Conservation (phyloP, 2,888 invertebrate genomes). For the Spialia ferax region DNA sequence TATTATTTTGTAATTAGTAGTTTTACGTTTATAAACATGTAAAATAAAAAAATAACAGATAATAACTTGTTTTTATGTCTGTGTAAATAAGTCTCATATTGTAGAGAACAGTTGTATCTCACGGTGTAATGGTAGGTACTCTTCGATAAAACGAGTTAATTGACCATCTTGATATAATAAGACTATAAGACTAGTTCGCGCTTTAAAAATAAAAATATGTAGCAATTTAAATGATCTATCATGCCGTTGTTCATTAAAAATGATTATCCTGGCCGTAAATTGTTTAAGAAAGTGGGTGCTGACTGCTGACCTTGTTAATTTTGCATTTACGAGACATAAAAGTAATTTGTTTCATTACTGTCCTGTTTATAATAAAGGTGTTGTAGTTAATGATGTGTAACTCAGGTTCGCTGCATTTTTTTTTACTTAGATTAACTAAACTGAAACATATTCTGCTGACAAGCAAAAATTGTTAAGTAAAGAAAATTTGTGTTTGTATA, state of each 20-base stretch:
- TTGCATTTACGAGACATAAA: constrained; percentile 12
- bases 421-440: too few species aligned
- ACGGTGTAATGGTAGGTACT: constrained; percentile 15
- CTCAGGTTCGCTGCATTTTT: too few species aligned
- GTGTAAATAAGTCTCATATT: background rate
- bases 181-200: constrained; percentile 15
- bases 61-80: background rate
- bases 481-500: too few species aligned
- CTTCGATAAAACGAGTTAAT: constrained; percentile 19
- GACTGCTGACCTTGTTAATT: background rate
- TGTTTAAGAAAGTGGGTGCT: background rate
- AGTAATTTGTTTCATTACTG: constrained; percentile 13
- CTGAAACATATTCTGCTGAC: constrained; percentile 1
- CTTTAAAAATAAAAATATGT: constrained; percentile 27
- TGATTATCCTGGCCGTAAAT: constrained; percentile 15
- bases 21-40: too few species aligned
- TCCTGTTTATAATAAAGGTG: constrained; percentile 20
- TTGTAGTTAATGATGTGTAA: constrained; percentile 1
- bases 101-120: constrained; percentile 4
- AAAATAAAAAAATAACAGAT: background rate
- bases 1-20: too few species aligned
- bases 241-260: constrained; percentile 10
- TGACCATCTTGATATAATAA: constrained; percentile 20
- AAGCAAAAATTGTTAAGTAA: too few species aligned
- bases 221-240: constrained; percentile 31